Conservation (phyloP, 2,888 invertebrate genomes). For the Cerastoderma edule region DNA sequence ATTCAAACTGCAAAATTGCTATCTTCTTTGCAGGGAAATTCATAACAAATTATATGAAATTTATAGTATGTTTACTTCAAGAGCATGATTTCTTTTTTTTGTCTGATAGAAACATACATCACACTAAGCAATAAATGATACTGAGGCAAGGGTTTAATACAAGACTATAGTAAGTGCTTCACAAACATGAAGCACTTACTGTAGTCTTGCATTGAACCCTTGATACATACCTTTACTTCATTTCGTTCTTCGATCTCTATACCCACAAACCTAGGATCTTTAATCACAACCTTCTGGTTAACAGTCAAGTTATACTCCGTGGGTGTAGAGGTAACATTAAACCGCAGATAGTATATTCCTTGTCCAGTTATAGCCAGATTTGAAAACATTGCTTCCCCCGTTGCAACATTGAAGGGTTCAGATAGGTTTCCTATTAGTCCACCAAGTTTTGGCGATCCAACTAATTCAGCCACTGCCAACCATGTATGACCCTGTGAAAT, state of each 20-base stretch:
- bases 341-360: conserved; percentile 59
- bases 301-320: conserved; percentile 30
- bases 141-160: too few relatives aligned
- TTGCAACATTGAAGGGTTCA: conserved; percentile 51
- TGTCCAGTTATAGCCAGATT: conserved; percentile 58
- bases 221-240: too few relatives aligned
- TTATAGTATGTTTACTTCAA: too few relatives aligned
- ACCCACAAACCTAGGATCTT: conserved; percentile 44
- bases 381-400: conserved; percentile 59
- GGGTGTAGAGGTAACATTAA: conserved; percentile 59
- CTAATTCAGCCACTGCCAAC: conserved; percentile 44
- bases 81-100: too few relatives aligned
- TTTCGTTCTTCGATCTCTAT: conserved; percentile 55
- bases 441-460: conserved; percentile 48
- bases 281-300: conserved; percentile 37
- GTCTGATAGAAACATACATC: too few relatives aligned
- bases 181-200: too few relatives aligned
- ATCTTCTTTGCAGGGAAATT: too few relatives aligned
- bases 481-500: conserved; percentile 66
- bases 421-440: conserved; percentile 41
- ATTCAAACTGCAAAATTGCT: too few relatives aligned
- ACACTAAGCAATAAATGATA: too few relatives aligned
- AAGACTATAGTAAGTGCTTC: too few relatives aligned
- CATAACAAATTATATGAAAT: too few relatives aligned
- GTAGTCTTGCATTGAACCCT: too few relatives aligned